Base-by-base conservation (phyloP, 2,797 vertebrate species). In the Anniella stebbinsi region DNA sequence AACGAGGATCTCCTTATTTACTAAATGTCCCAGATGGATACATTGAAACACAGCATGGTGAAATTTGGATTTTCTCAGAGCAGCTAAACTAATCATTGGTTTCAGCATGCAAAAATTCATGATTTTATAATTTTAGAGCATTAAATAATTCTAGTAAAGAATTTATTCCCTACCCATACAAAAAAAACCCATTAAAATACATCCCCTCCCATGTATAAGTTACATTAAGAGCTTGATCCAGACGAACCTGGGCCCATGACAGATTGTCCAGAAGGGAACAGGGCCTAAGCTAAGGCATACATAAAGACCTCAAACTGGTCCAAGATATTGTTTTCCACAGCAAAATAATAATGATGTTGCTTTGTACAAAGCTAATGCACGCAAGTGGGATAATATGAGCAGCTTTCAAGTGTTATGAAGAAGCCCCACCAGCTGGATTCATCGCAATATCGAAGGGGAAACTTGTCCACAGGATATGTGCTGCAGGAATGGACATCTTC, bases 1-100 rank as follows among this genome's bases (percentile, higher is more conserved):
- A 90, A 90, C 21, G 33, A 90, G 70, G 63, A 83, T 67, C n/a
- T 83, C 41, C 60, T 82, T 41, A 84, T 84, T 89, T 77, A 89
- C 88, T 77, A 73, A 69, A 76, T 77, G 28, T 69, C 12, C 60
- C 84, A 86, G 67, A 76, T 82, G n/a, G 45, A 51, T 80, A 82
- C 25, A 76, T 11, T 82, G 57, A 87, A 87, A 63, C 57, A 86
- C 38, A 90, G 78, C 38, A 60, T 63, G 48, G 57, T 41, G n/a
- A 84, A 77, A 38, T 69, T 77, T 84, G 63, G 36, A 84, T 83
- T 90, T 90, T 76, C 30, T 87, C 41, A 51, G 72, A 77, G 66
- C 11, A 72, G 83, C 28, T 38, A 67, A 69, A 70, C 66, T 76
- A 70, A 83, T 70, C 30, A 87, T 33, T 90, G 25, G 18, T 69